Percentiles rank a stretch among this genome's conserved stretches.
Evolutionary conservation across 30 jellyfish, hydroid and myxozoan species (phyloP).

Genomic region (Turritopsis rubra): DNA sequence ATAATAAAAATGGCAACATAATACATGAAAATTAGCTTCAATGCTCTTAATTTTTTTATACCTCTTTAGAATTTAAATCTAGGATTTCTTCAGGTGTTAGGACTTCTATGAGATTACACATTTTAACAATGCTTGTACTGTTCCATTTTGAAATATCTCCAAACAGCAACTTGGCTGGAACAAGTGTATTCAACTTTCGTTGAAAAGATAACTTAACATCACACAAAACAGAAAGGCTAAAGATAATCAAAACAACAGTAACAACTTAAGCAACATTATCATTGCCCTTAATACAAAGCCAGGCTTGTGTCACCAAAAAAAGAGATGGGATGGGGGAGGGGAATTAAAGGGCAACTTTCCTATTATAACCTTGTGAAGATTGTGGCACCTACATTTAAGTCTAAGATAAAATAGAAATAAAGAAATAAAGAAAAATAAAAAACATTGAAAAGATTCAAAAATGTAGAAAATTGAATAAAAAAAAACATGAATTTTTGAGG

Average conservation of each 20-base stretch:
- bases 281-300: not conserved
- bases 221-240: constrained; percentile 33
- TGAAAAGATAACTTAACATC: constrained; percentile 44
- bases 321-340: too few relatives aligned
- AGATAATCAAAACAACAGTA: not conserved
- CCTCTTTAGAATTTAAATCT: constrained; percentile 50
- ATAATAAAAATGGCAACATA: too few relatives aligned
- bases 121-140: constrained; percentile 32
- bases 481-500: too few relatives aligned
- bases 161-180: constrained; percentile 56
- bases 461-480: too few relatives aligned
- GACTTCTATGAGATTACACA: constrained; percentile 63
- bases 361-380: too few relatives aligned
- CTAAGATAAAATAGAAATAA: too few relatives aligned
- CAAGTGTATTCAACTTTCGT: constrained; percentile 43
- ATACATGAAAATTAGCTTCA: too few relatives aligned
- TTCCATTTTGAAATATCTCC: constrained; percentile 58
- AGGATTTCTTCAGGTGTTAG: constrained; percentile 69
- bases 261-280: not conserved
- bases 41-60: not conserved
- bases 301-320: too few relatives aligned
- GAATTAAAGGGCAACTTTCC: too few relatives aligned
- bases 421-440: too few relatives aligned
- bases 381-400: too few relatives aligned
- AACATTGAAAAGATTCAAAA: too few relatives aligned